These are phyloP conservation scores for Trichogramma pretiosum DNA, from an alignment of 1,140 invertebrate species.

Conservation along the genomic window DNA sequence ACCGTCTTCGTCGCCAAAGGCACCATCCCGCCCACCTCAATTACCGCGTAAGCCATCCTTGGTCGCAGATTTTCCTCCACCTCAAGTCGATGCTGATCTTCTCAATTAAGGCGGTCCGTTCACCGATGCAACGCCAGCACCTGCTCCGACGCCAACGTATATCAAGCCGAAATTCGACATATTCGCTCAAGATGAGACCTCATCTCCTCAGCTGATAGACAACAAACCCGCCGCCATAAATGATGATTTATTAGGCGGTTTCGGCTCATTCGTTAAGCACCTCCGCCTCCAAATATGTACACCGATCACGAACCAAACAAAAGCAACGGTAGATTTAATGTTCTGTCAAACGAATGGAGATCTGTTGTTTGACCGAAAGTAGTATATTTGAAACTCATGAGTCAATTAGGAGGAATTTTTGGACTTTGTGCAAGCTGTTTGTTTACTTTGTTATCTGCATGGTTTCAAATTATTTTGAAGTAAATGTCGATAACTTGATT, in stretches of 20 bases:
- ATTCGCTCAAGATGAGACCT: not conserved
- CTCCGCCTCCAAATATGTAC: conserved; percentile 22
- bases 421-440: too few species aligned
- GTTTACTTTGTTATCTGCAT: too few species aligned
- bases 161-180: not conserved
- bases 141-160: conserved; percentile 14
- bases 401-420: too few species aligned
- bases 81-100: conserved; percentile 40
- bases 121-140: conserved; percentile 15
- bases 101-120: conserved; percentile 35
- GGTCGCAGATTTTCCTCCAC: not conserved
- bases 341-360: conserved; percentile 22
- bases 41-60: conserved; percentile 3
- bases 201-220: conserved; percentile 20
- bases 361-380: conserved; percentile 2
- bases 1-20: not conserved
- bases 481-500: too few species aligned
- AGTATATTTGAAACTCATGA: too few species aligned
- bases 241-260: conserved; percentile 55
- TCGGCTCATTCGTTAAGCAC: conserved; percentile 36
- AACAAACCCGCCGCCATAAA: conserved; percentile 29
- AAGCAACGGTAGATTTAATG: conserved; percentile 26
- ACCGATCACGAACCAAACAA: conserved; percentile 23
- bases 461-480: too few species aligned
- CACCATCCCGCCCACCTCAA: not conserved